Conservation (phyloP, 2,888 invertebrate species). For the Harpagoxenus sublaevis region DNA sequence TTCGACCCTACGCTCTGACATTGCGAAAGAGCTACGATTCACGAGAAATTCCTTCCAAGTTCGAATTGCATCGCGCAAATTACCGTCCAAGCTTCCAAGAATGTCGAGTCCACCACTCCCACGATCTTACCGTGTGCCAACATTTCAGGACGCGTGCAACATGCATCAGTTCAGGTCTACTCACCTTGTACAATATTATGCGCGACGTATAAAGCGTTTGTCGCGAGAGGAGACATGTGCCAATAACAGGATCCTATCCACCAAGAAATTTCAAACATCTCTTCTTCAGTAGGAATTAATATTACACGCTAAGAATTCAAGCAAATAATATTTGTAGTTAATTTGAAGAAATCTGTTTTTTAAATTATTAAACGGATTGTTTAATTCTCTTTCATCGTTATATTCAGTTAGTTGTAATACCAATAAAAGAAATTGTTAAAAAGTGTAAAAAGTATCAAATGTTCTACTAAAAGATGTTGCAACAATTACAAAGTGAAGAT, state of each 20-base stretch:
- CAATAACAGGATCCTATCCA: constrained; percentile 30
- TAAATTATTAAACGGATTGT: neutral
- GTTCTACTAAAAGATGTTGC: neutral
- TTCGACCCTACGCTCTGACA: constrained; percentile 32
- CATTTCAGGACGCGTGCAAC: constrained; percentile 38
- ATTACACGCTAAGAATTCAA: neutral
- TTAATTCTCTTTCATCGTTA: neutral
- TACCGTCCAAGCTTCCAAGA: constrained; percentile 55
- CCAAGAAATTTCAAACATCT: constrained; percentile 15
- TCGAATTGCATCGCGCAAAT: constrained; percentile 48
- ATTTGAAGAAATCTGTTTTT: neutral
- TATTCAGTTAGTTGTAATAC: neutral
- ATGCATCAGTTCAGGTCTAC: constrained; percentile 15
- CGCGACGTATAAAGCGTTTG: constrained; percentile 25
- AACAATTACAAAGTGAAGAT: neutral
- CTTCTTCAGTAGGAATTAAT: neutral
- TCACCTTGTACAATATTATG: constrained; percentile 10
- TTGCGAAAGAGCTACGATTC: constrained; percentile 59
- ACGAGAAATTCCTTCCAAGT: constrained; percentile 60
- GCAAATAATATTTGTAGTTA: neutral
- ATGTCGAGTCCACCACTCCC: constrained; percentile 40
- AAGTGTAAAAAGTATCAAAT: neutral
- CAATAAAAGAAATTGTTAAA: neutral
- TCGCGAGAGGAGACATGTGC: constrained; percentile 26
- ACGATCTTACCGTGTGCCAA: constrained; percentile 36